phyloP scores from a whole-genome alignment of 2,888 invertebrate genomes.

The Eupithecia abbreviata region DNA sequence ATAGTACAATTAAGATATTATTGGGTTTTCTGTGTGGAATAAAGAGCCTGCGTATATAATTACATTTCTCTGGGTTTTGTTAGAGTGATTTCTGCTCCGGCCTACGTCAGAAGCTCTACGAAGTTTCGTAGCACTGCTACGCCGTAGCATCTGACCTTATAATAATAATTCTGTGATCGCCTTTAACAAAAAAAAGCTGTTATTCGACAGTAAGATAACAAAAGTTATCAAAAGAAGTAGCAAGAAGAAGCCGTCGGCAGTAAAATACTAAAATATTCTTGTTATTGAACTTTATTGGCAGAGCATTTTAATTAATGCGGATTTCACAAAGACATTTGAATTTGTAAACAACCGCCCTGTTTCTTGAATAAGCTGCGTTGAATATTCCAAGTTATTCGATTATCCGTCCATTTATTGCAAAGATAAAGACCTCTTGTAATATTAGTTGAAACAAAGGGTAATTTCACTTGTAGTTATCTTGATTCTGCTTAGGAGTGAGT shows the following conservation, averaged over 20 bases:
- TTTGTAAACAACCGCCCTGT: slow-evolving; percentile 40
- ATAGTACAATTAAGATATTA: neutral
- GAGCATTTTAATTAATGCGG: slow-evolving; percentile 41
- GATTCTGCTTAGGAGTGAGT: neutral
- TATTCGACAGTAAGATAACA: neutral
- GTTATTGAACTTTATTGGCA: slow-evolving; percentile 38
- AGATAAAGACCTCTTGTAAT: slow-evolving; percentile 14
- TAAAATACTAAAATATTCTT: slow-evolving; percentile 36
- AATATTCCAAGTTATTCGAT: slow-evolving; percentile 43
- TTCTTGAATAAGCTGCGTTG: slow-evolving; percentile 40
- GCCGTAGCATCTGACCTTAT: neutral
- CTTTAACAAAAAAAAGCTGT: neutral
- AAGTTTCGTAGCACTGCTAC: neutral
- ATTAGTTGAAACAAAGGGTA: slow-evolving; percentile 9
- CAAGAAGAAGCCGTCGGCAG: neutral
- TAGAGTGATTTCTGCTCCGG: neutral
- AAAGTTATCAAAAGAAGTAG: neutral
- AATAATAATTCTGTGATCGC: neutral
- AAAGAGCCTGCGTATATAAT: neutral
- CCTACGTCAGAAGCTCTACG: neutral
- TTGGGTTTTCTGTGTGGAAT: neutral
- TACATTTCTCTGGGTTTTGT: neutral
- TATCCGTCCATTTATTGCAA: slow-evolving; percentile 35
- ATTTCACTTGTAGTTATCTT: neutral
- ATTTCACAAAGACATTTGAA: slow-evolving; percentile 44